Conservation (phyloP, 1,140 invertebrate species). For the Drepana arcuata region DNA sequence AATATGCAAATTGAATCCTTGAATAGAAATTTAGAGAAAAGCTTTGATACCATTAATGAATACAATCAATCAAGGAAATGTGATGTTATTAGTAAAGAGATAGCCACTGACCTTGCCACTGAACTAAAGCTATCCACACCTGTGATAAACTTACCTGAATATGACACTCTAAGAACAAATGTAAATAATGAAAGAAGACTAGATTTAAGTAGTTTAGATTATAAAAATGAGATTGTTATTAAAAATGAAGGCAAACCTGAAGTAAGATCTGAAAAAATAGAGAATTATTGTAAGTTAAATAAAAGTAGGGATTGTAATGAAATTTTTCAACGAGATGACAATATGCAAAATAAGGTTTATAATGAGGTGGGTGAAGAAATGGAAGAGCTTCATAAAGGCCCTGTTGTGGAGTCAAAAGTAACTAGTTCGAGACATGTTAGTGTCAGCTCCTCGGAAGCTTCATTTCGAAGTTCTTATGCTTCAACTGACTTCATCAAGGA, state of each 20-base stretch:
- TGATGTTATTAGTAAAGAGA: conserved; percentile 43
- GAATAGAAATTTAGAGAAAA: conserved; percentile 67
- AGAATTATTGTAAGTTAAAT: conserved; percentile 68
- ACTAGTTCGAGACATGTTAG: too few species aligned
- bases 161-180: conserved; percentile 51
- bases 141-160: conserved; percentile 57
- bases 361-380: too few species aligned
- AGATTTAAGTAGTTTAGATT: conserved; percentile 60
- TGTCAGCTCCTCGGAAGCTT: conserved; percentile 49
- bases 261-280: conserved; percentile 62
- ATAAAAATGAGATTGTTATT: conserved; percentile 31
- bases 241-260: conserved; percentile 33
- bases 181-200: conserved; percentile 53
- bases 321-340: too few species aligned
- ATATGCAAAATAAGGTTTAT: too few species aligned
- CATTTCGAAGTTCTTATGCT: conserved; percentile 36
- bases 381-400: too few species aligned
- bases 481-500: conserved; percentile 28
- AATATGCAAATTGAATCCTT: conserved; percentile 68
- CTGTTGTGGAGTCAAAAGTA: too few species aligned
- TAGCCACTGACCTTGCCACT: conserved; percentile 28
- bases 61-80: too few species aligned
- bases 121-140: conserved; percentile 37
- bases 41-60: conserved; percentile 57
- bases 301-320: conserved; percentile 58